Conservation (phyloP, 2,797 vertebrate species). For the Sphaeramia orbicularis region DNA sequence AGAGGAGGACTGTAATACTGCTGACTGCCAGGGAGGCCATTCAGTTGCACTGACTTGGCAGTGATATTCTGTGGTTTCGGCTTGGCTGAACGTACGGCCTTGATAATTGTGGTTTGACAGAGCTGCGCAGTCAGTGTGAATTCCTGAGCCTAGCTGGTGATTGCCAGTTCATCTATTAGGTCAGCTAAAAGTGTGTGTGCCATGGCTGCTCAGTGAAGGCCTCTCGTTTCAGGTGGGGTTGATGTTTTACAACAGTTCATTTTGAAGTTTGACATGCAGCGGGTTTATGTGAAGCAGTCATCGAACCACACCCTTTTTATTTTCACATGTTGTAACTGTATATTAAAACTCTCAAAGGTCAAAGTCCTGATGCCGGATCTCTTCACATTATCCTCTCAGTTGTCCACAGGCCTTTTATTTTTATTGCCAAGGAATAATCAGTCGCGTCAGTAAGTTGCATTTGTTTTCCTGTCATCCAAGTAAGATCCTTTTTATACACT, state of each 20-base stretch:
- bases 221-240: conserved; percentile 36
- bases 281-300: neutral
- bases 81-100: conserved; percentile 51
- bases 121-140: conserved; percentile 52
- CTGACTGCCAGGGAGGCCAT: conserved; percentile 39
- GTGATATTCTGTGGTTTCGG: conserved; percentile 52
- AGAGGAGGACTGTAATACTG: conserved; percentile 14
- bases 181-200: conserved; percentile 16
- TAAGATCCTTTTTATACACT: no score
- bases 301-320: neutral
- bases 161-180: conserved; percentile 44
- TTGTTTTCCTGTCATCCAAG: neutral
- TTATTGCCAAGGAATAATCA: neutral
- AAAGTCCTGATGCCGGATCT: conserved; percentile 28
- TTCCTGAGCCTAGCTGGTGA: conserved; percentile 41
- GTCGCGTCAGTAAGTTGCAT: neutral
- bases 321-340: conserved; percentile 18
- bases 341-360: conserved; percentile 43
- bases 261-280: conserved; percentile 10
- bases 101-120: conserved; percentile 63
- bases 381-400: conserved; percentile 21
- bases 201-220: neutral
- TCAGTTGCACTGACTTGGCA: conserved; percentile 51
- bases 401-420: neutral
- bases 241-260: conserved; percentile 42